A percentile compares a stretch with the other conserved stretches of the same genome.
Evolutionary conservation across 1,140 invertebrate species (phyloP).

Genomic region (Listronotus oregonensis): DNA sequence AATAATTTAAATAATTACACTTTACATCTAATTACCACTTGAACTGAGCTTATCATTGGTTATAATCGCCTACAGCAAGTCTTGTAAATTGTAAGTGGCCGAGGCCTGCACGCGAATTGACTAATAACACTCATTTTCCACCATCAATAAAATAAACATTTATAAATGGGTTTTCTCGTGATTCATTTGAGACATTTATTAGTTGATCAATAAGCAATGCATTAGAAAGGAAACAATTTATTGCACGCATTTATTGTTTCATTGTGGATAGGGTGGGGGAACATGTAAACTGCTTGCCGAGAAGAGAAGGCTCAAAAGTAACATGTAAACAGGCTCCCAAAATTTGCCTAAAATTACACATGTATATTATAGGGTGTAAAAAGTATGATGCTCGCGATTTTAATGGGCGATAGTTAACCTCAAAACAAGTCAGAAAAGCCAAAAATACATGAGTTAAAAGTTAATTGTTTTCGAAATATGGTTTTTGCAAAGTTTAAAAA

Average conservation of each 20-base stretch:
- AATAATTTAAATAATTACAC: conserved; percentile 2
- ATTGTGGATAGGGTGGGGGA: too few relatives aligned
- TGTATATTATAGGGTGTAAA: too few relatives aligned
- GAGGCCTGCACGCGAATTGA: conserved; percentile 4
- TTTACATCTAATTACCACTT: conserved; percentile 8
- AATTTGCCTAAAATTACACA: too few relatives aligned
- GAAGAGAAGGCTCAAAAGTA: too few relatives aligned
- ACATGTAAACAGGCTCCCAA: too few relatives aligned
- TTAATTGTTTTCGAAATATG: too few relatives aligned
- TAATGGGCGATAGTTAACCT: too few relatives aligned
- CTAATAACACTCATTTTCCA: conserved; percentile 7
- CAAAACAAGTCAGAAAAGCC: too few relatives aligned
- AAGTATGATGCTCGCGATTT: too few relatives aligned
- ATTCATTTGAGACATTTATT: conserved; percentile 10
- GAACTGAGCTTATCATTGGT: conserved; percentile 1
- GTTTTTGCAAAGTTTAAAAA: too few relatives aligned
- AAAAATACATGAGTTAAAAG: too few relatives aligned
- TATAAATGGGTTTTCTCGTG: conserved; percentile 8
- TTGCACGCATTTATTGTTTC: not conserved
- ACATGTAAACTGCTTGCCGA: too few relatives aligned
- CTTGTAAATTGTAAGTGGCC: conserved; percentile 8
- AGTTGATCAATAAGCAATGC: conserved; percentile 6
- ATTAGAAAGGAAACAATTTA: not conserved
- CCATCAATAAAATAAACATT: conserved; percentile 9
- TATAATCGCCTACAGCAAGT: conserved; percentile 7